These are phyloP conservation scores for Ambastaia sidthimunki DNA, from an alignment of 2,797 vertebrate genomes.

Conservation along the genomic window DNA sequence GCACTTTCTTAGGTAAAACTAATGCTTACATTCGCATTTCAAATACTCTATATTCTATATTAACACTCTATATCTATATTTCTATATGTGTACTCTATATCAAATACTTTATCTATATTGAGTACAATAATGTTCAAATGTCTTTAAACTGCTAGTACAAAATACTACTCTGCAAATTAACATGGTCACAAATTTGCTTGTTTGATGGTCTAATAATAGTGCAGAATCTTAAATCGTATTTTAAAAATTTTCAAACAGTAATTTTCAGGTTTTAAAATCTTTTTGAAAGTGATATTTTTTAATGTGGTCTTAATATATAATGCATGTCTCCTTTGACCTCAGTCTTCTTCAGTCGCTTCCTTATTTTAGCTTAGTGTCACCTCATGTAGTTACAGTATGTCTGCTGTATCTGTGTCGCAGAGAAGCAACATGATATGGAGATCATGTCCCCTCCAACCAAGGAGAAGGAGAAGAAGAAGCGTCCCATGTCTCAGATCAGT, in stretches of 20 bases:
- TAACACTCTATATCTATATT: no score
- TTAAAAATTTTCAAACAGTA: no score
- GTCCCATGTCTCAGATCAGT: constrained; percentile 89
- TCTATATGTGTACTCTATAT: no score
- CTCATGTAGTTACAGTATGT: neutral
- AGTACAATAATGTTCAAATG: neutral
- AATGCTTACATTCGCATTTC: neutral
- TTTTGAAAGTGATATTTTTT: neutral
- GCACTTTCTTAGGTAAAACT: constrained; percentile 88
- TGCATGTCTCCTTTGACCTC: neutral
- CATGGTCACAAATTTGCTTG: neutral
- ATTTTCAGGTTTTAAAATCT: no score
- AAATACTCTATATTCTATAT: neutral
- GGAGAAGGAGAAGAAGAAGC: constrained; percentile 83
- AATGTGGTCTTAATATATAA: neutral
- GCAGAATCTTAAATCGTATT: neutral
- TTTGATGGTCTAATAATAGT: neutral
- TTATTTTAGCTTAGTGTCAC: neutral
- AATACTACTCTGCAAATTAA: neutral
- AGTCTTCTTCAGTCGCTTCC: neutral
- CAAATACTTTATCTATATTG: neutral
- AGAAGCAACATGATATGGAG: constrained; percentile 92
- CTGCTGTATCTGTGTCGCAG: constrained; percentile 66
- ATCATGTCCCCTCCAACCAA: constrained; percentile 76
- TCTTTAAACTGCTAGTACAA: neutral